Percentiles rank a stretch among this genome's conserved stretches.
Conservation (phyloP, 1,140 invertebrate genomes). For the Oedothorax gibbosus region DNA sequence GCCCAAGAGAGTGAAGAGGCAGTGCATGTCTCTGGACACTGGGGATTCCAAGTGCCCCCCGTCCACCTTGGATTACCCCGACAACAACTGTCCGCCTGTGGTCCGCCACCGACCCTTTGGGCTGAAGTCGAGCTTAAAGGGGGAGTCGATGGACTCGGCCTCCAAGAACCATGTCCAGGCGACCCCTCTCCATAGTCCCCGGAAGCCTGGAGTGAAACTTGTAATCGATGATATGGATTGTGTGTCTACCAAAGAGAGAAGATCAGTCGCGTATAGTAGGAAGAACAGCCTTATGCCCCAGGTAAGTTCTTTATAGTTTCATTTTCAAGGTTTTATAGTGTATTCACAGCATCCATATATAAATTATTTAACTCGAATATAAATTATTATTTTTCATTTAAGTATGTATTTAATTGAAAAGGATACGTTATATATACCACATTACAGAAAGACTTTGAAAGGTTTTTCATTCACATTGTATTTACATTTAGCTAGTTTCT, state of each 20-base stretch:
- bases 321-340: not conserved
- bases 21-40: conserved; percentile 49
- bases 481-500: too few species aligned
- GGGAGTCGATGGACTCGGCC: conserved; percentile 17
- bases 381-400: not conserved
- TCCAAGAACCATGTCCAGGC: conserved; percentile 33
- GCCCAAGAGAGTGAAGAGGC: conserved; percentile 21
- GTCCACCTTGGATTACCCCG: conserved; percentile 14
- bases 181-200: conserved; percentile 38
- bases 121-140: conserved; percentile 55
- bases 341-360: too few species aligned
- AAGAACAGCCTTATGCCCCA: conserved; percentile 59
- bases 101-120: conserved; percentile 46
- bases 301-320: conserved; percentile 9
- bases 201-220: conserved; percentile 48
- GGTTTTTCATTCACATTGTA: too few species aligned
- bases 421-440: not conserved
- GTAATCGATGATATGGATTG: conserved; percentile 41
- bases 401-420: not conserved
- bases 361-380: not conserved
- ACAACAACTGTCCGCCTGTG: not conserved
- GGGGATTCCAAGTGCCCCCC: not conserved
- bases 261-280: conserved; percentile 48
- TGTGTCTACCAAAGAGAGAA: conserved; percentile 20
- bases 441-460: too few species aligned